phyloP scores from a whole-genome alignment of 92 coral and sea anemone genomes.

The Meandrina meandrites region DNA sequence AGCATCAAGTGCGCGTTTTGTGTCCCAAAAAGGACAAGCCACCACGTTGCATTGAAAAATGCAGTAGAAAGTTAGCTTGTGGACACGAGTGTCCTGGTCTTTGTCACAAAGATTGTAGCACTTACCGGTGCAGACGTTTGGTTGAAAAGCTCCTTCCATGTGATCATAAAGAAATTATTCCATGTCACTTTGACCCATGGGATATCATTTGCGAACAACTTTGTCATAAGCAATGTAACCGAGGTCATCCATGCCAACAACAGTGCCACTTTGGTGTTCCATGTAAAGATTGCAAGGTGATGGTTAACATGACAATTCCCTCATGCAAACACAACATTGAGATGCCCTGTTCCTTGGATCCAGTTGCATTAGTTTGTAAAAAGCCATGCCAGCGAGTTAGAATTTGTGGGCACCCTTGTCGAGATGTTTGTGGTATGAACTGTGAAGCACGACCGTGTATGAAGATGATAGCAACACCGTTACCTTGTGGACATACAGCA shows the following conservation, averaged over 20 bases:
- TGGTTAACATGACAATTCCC: constrained; percentile 6
- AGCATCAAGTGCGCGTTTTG: neutral
- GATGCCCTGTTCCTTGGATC: constrained; percentile 17
- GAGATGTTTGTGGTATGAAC: constrained; percentile 21
- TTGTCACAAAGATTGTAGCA: constrained; percentile 6
- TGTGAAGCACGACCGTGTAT: constrained; percentile 44
- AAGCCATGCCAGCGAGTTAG: constrained; percentile 19
- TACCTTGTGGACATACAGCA: constrained; percentile 44
- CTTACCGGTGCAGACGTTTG: neutral
- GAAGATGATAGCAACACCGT: constrained; percentile 11
- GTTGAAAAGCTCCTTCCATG: constrained; percentile 29
- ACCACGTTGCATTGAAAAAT: neutral
- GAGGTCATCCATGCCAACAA: constrained; percentile 33
- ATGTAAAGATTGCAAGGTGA: constrained; percentile 6
- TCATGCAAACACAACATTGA: constrained; percentile 13
- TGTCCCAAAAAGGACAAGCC: neutral
- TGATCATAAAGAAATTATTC: constrained; percentile 19
- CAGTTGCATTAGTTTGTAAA: constrained; percentile 3
- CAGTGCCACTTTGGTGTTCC: constrained; percentile 14
- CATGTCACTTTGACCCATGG: neutral
- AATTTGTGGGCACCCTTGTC: constrained; percentile 25
- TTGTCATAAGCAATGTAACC: constrained; percentile 24
- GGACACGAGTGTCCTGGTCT: constrained; percentile 30
- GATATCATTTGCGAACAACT: neutral
- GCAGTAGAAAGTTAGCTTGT: neutral